phyloP scores from a whole-genome alignment of 2,888 invertebrate species.

The Amblyteles armatorius region DNA sequence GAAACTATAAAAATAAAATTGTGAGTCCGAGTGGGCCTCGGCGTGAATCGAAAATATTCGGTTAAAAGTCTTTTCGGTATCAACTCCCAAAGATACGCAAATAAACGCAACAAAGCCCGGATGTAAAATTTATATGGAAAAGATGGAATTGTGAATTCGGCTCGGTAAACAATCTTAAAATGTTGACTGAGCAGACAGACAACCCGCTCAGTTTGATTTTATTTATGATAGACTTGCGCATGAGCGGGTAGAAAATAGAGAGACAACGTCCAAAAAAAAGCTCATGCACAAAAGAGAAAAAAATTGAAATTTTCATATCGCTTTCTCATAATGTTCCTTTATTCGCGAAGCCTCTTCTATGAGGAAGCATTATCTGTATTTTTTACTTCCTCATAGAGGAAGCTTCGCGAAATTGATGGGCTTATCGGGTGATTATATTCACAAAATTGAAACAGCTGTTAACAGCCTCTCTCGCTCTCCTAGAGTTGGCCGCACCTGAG shows the following conservation, averaged over 20 bases:
- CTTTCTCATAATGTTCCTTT: too few species aligned
- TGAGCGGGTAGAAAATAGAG: background rate
- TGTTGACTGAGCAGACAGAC: background rate
- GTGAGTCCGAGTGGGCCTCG: too few species aligned
- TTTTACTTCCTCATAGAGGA: too few species aligned
- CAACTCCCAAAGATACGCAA: conserved; percentile 25
- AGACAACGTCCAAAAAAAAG: background rate
- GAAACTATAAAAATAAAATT: too few species aligned
- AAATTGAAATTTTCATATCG: background rate
- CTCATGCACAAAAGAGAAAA: background rate
- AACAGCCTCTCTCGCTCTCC: conserved; percentile 2
- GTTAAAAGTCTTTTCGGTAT: too few species aligned
- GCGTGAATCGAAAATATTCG: too few species aligned
- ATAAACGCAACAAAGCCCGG: background rate
- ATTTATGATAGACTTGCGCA: background rate
- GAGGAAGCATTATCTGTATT: too few species aligned
- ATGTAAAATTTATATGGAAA: conserved; percentile 2
- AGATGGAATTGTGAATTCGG: background rate
- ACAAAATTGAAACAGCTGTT: conserved; percentile 32
- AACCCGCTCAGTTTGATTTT: background rate
- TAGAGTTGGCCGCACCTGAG: conserved; percentile 50
- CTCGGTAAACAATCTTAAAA: background rate
- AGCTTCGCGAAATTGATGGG: too few species aligned
- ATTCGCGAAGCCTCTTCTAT: too few species aligned
- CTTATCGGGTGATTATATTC: too few species aligned